Percentiles rank a stretch among this genome's conserved stretches.
Evolutionary conservation across 2,888 invertebrate genomes (phyloP).

Genomic region (Pollenia angustigena): DNA sequence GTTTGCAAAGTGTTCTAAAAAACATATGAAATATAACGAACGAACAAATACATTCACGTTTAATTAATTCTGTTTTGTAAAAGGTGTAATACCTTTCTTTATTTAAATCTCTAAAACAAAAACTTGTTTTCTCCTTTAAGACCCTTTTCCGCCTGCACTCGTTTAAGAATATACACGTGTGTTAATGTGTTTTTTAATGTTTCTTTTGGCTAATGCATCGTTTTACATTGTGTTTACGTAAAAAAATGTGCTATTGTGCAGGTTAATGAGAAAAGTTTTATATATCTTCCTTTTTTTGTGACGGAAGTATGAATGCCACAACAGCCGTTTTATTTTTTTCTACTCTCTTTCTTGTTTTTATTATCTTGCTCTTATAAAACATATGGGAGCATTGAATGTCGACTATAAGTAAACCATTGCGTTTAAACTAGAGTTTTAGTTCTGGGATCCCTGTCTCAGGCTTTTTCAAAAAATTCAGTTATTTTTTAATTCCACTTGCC

Average conservation of each 20-base stretch:
- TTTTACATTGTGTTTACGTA: slow-evolving; percentile 62
- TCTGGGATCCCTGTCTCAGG: too few species aligned
- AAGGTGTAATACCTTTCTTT: too few species aligned
- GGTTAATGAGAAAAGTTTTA: slow-evolving; percentile 84
- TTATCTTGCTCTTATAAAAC: slow-evolving; percentile 4
- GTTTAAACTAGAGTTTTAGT: neutral
- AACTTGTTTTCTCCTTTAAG: neutral
- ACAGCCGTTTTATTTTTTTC: slow-evolving; percentile 32
- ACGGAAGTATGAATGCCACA: slow-evolving; percentile 77
- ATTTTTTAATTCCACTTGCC: too few species aligned
- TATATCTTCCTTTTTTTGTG: slow-evolving; percentile 75
- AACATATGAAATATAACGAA: too few species aligned
- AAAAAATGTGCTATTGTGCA: slow-evolving; percentile 64
- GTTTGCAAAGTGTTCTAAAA: too few species aligned
- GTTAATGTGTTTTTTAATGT: slow-evolving; percentile 42
- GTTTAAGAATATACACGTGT: slow-evolving; percentile 15
- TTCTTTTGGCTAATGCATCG: slow-evolving; percentile 64
- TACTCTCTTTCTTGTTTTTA: neutral
- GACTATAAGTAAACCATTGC: neutral
- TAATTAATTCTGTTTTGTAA: neutral
- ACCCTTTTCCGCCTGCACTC: neutral
- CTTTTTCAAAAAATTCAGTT: too few species aligned
- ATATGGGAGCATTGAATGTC: neutral
- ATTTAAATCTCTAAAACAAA: neutral
- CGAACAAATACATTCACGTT: too few species aligned